Evolutionary conservation across 2,888 invertebrate genomes (phyloP).

Genomic region (Drosophila yooni): DNA sequence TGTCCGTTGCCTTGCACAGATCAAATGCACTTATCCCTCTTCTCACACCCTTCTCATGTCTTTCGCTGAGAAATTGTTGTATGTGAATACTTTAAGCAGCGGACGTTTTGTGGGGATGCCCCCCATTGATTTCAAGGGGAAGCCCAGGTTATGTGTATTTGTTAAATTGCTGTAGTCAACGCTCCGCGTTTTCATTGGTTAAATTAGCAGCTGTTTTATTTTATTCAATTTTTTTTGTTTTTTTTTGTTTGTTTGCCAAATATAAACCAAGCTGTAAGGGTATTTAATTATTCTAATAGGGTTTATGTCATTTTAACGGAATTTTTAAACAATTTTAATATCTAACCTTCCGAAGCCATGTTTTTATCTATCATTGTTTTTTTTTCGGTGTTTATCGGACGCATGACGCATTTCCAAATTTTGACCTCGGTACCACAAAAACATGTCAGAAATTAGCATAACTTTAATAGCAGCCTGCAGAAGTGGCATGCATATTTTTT

Average conservation of each 20-base stretch:
- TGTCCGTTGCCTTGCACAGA: conserved; percentile 21
- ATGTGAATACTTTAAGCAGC: conserved; percentile 40
- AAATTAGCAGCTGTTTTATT: conserved; percentile 62
- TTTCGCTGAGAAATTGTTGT: conserved; percentile 3
- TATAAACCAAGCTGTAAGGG: neutral
- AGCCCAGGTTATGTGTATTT: conserved; percentile 47
- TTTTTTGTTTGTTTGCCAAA: conserved; percentile 8
- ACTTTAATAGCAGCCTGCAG: neutral
- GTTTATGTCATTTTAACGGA: neutral
- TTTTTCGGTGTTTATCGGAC: neutral
- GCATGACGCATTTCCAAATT: neutral
- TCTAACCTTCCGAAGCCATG: neutral
- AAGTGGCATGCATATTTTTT: neutral
- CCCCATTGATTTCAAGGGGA: conserved; percentile 63
- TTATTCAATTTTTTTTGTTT: conserved; percentile 1
- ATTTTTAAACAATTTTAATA: neutral
- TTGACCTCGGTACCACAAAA: neutral
- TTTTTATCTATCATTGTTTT: neutral
- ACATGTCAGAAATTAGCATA: conserved; percentile 13
- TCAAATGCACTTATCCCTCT: conserved; percentile 15
- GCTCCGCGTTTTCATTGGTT: conserved; percentile 59
- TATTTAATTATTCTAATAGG: conserved; percentile 5
- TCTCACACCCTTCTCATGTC: conserved; percentile 10
- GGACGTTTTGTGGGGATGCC: conserved; percentile 59
- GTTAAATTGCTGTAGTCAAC: conserved; percentile 70